A percentile compares a stretch with the other conserved stretches of the same genome.
Evolutionary conservation across 1,140 invertebrate genomes (phyloP).

Genomic region (Calliphora vicina): DNA sequence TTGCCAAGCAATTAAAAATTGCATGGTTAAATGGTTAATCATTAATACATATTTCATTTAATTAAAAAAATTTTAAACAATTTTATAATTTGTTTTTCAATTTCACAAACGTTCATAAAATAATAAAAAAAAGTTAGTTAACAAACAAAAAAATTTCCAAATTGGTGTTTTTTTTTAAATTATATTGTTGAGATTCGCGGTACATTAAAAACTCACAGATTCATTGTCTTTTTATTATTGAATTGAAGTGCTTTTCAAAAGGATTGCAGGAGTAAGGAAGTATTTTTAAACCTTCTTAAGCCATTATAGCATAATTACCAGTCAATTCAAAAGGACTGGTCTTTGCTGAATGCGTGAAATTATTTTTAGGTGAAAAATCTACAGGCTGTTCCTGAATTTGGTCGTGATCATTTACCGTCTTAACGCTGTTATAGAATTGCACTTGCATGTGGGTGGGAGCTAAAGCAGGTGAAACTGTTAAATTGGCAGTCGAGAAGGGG

Average conservation of each 20-base stretch:
- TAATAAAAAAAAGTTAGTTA: not conserved
- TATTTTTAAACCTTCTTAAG: conserved; percentile 41
- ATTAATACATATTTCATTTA: too few relatives aligned
- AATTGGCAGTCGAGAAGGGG: not conserved
- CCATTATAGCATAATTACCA: conserved; percentile 60
- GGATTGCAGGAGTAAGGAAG: not conserved
- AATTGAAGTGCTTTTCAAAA: too few relatives aligned
- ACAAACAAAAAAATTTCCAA: too few relatives aligned
- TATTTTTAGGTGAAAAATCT: conserved; percentile 65
- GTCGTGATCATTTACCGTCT: not conserved
- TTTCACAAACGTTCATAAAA: not conserved
- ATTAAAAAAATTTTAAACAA: not conserved
- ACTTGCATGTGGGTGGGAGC: conserved; percentile 35
- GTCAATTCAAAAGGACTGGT: conserved; percentile 62
- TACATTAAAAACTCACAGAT: conserved; percentile 37
- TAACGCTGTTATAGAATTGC: conserved; percentile 38
- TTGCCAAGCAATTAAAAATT: too few relatives aligned
- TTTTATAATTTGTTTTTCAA: too few relatives aligned
- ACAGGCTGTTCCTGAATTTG: conserved; percentile 65
- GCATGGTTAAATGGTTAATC: too few relatives aligned
- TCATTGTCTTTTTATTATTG: conserved; percentile 40
- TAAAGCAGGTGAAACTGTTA: conserved; percentile 12
- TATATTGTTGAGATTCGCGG: not conserved
- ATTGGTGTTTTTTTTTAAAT: not conserved
- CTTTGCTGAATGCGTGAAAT: conserved; percentile 60